Conservation (phyloP, 2,888 invertebrate genomes). For the Drosophila mercatorum region DNA sequence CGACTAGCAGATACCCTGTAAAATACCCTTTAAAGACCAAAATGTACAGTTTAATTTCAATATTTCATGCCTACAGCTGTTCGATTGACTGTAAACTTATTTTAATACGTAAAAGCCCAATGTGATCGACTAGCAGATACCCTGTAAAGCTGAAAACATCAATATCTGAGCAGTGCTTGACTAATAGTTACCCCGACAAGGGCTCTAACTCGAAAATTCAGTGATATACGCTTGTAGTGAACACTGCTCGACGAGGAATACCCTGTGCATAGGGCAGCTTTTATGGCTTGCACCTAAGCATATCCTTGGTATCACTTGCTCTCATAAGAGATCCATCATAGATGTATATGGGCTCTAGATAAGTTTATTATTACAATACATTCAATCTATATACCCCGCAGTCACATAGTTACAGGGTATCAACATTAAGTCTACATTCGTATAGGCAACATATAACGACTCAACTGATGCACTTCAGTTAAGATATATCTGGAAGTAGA, state of each 20-base stretch:
- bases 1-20: neutral
- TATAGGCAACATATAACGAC: too few relatives aligned
- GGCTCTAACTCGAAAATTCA: neutral
- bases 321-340: too few relatives aligned
- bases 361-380: too few relatives aligned
- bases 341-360: too few relatives aligned
- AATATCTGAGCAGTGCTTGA: neutral
- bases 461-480: neutral
- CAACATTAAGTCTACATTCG: too few relatives aligned
- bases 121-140: neutral
- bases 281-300: too few relatives aligned
- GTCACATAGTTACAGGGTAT: neutral
- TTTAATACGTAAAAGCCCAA: neutral
- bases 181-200: neutral
- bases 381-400: too few relatives aligned
- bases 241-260: too few relatives aligned
- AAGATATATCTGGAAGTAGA: neutral
- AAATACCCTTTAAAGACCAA: too few relatives aligned
- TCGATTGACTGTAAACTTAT: neutral
- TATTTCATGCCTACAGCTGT: rapidly evolving
- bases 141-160: neutral
- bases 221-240: too few relatives aligned
- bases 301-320: too few relatives aligned
- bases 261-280: too few relatives aligned
- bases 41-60: neutral